Conservation (phyloP, 2,888 invertebrate species). For the Colletes collaris region DNA sequence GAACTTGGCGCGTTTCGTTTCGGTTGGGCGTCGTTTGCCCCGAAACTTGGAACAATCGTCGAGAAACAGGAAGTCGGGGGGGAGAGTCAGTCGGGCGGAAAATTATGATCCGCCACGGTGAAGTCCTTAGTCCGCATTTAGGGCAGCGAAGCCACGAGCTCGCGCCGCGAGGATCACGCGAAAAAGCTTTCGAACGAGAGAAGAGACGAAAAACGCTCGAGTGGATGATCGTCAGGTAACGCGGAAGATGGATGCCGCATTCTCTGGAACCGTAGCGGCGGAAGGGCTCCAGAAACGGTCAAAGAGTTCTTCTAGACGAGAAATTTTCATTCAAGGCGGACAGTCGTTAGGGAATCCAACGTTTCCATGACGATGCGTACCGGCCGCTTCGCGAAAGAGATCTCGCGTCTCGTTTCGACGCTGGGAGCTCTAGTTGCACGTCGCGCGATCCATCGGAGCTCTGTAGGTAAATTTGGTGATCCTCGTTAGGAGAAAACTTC, state of each 20-base stretch:
- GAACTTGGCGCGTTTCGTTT: no score
- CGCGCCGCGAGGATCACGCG: slow-evolving; percentile 48
- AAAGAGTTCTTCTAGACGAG: slow-evolving; percentile 11
- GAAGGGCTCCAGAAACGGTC: slow-evolving; percentile 5
- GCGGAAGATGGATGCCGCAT: slow-evolving; percentile 2
- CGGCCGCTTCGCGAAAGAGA: slow-evolving; percentile 2
- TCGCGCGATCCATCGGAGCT: background rate
- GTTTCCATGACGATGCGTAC: slow-evolving; percentile 10
- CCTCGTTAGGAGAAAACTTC: slow-evolving; percentile 13
- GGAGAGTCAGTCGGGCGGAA: slow-evolving; percentile 41
- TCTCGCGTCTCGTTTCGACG: background rate
- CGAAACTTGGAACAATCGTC: background rate
- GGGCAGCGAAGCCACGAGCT: slow-evolving; percentile 42
- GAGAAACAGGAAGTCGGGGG: slow-evolving; percentile 9
- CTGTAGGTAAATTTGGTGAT: slow-evolving; percentile 27
- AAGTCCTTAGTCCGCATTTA: slow-evolving; percentile 55
- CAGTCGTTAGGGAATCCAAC: slow-evolving; percentile 21
- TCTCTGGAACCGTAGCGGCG: slow-evolving; percentile 2
- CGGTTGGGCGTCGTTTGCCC: no score
- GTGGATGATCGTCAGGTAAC: slow-evolving; percentile 30
- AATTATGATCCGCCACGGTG: slow-evolving; percentile 62
- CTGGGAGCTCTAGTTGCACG: background rate
- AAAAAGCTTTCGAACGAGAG: slow-evolving; percentile 15
- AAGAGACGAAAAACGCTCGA: slow-evolving; percentile 14
- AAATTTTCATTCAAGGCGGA: slow-evolving; percentile 30